These are phyloP conservation scores for Passerina amoena DNA, from an alignment of 2,113 vertebrate genomes.

Conservation along the genomic window DNA sequence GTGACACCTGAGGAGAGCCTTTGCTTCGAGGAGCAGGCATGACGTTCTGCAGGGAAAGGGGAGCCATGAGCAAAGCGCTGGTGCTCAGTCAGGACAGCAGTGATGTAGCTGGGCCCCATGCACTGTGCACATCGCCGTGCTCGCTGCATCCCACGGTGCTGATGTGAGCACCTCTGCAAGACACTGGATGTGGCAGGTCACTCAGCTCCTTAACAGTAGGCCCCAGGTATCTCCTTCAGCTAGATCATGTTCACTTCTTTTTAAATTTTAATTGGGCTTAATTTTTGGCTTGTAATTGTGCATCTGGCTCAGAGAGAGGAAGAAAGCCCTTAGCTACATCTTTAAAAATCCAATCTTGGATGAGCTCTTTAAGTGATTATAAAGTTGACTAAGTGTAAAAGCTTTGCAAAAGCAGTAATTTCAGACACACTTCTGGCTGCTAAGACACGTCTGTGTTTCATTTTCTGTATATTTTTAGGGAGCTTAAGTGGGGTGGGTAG, in stretches of 20 bases:
- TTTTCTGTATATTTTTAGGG: constrained; percentile 54
- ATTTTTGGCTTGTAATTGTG: constrained; percentile 9
- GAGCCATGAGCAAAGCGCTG: neutral
- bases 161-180: neutral
- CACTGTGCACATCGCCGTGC: neutral
- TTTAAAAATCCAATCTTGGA: constrained; percentile 42
- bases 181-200: neutral
- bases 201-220: neutral
- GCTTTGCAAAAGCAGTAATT: constrained; percentile 48
- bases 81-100: neutral
- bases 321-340: constrained; percentile 51
- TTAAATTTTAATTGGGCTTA: neutral
- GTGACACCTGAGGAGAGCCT: neutral
- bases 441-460: constrained; percentile 31
- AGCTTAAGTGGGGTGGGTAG: constrained; percentile 40
- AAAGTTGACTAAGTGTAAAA: constrained; percentile 57
- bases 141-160: neutral
- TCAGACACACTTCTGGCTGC: constrained; percentile 56
- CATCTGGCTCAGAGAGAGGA: constrained; percentile 28
- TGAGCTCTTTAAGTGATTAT: constrained; percentile 57
- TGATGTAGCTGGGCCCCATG: accelerated
- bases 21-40: neutral
- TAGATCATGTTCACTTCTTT: neutral
- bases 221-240: neutral
- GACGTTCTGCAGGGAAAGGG: neutral